Base-by-base conservation (phyloP, 2,797 vertebrate genomes). In the Serranus cabrilla region DNA sequence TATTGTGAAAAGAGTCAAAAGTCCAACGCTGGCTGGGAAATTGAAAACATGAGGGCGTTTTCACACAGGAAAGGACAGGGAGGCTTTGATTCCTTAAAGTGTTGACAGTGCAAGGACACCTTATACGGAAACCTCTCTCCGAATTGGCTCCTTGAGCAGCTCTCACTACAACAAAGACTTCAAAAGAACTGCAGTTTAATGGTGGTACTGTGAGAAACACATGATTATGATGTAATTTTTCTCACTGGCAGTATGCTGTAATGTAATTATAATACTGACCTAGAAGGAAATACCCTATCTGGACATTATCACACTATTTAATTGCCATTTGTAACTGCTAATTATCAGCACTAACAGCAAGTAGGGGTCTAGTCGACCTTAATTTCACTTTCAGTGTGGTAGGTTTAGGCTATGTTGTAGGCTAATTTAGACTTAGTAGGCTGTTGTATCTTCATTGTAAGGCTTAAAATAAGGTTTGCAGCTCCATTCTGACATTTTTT, bases 91-190 rank as follows among this genome's bases (percentile, higher is more conserved):
- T 89, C 76, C 74, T 78, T 40, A 39, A 76, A 77, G 90, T 82
- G 91, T 91, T 90, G 93, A 94, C 90, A 92, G 89, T 51, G 82
- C 79, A 80, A 87, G 79, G 91, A 91, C 87, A 89, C 89, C 87
- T 85, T 80, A 89, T 87, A 85, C 89, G 88, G 78, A 85, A 83
- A 50, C 45, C 79, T 54, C 78, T 74, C 78, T 89, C 83, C 87
- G 76, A 79, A 46, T 57, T n/a, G 74, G 88, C 85, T 85, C 76
- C 86, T 79, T 69, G 64, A 86, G 79, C 84, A 83, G 86, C 86
- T 87, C 84, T 84, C 72, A 78, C 21, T 27, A 45, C 64, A 64
- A 71, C 80, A 80, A 78, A 78, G 73, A 72, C 80, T 87, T 80
- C 71, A 84, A 75, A 78, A 70, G 74, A 75, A 39, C 16, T 45